Base-by-base conservation (phyloP, 2,888 invertebrate genomes). In the Atethmia centrago region DNA sequence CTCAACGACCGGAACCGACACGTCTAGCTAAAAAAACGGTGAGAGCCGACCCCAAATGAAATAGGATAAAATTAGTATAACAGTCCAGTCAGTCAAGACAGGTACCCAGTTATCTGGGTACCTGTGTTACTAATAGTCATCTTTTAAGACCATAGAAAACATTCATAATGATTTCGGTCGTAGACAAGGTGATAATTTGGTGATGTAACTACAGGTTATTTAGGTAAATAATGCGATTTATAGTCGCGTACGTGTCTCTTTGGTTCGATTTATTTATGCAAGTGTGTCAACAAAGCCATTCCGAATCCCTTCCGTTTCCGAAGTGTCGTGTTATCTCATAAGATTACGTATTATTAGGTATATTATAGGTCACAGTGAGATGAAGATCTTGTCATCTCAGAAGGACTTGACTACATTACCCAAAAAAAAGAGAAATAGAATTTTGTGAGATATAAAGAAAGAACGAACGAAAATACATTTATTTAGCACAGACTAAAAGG, bases 181-280 rank as follows among this genome's bases (percentile, higher is more conserved):
- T 16, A 25, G 21, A 45, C 40, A 42, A 31, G 10, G 3, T 42
- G n/a, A 58, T 45, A 45, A 51, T 19, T 21, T 36, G 19, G 56
- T 79, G 47, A 73, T 53, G 49, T 65, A 73, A 77, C 61, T 21
- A 45, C n/a, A n/a, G n/a, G n/a, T 45, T 28, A 70, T 51, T 62
- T 53, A 0, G 59, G 28, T 79, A 66, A 61, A 53, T 62, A 65
- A 79, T 51, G 40, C 61, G 25, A 49, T 49, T 12, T 28, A 8
- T 56, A 45, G 36, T 16, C 9, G 31, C 49, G 16, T 56, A 51
- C 62, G 53, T 65, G 62, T 55, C 3, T 0, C 19, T 10, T 12
- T 21, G n/a, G 3, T 51, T 19, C 55, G 59, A 63, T 74, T 58
- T 71, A 49, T 53, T 12, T 49, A 61, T 45, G 61, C 64, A 82